Evolutionary conservation across 2,113 vertebrate genomes (phyloP).

Genomic region (Rhineura floridana): DNA sequence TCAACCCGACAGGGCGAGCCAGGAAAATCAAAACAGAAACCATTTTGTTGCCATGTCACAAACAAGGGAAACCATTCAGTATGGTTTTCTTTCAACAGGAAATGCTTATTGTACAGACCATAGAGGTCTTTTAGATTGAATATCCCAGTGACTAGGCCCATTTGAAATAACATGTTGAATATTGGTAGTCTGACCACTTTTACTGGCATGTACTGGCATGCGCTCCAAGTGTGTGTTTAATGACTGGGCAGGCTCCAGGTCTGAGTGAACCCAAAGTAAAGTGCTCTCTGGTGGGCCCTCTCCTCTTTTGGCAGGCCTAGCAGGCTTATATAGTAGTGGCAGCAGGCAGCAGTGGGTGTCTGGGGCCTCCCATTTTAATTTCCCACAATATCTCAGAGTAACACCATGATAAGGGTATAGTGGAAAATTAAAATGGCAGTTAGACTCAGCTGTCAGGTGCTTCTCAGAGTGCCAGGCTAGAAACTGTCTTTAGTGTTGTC

Average conservation of each 20-base stretch:
- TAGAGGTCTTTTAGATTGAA: neutral
- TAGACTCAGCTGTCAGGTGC: neutral
- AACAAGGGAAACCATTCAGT: neutral
- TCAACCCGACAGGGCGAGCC: neutral
- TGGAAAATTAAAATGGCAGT: neutral
- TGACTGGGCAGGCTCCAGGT: too few relatives aligned
- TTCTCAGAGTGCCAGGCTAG: neutral
- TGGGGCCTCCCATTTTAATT: neutral
- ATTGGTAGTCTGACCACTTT: neutral
- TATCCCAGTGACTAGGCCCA: neutral
- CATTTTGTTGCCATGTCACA: constrained; percentile 8
- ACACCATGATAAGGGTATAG: neutral
- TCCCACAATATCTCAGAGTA: neutral
- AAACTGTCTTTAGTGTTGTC: too few relatives aligned
- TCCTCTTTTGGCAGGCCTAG: neutral
- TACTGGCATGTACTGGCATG: neutral
- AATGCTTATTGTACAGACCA: neutral
- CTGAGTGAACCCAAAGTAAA: neutral
- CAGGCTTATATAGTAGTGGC: neutral
- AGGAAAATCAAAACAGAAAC: constrained; percentile 18
- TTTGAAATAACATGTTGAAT: neutral
- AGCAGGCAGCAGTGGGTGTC: neutral
- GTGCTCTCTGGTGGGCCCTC: neutral
- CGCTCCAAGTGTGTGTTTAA: neutral
- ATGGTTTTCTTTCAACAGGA: neutral